Percentiles rank a stretch among this genome's conserved stretches.
Conservation (phyloP, 2,888 invertebrate genomes). For the Limnephilus lunatus region DNA sequence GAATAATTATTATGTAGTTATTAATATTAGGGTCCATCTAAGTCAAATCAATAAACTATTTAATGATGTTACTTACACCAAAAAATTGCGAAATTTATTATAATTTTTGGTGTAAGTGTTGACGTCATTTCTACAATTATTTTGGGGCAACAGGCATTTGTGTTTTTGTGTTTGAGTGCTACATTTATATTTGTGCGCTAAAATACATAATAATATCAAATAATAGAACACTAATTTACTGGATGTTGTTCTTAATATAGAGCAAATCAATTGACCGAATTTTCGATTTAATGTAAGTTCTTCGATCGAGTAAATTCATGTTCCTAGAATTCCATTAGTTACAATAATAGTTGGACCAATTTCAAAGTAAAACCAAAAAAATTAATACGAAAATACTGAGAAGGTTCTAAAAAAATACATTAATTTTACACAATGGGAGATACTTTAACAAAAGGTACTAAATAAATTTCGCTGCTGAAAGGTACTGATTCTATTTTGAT, state of each 20-base stretch:
- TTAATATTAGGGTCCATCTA: neutral
- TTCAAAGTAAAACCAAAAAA: neutral
- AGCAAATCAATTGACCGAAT: neutral
- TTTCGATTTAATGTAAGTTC: neutral
- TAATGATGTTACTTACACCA: neutral
- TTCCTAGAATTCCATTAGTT: neutral
- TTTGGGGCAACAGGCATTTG: constrained; percentile 2
- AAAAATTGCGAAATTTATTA: neutral
- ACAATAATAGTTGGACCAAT: neutral
- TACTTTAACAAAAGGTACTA: neutral
- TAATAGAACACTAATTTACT: neutral
- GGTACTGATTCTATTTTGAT: neutral
- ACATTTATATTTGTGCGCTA: neutral
- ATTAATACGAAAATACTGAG: neutral
- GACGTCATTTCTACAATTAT: neutral
- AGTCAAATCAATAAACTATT: neutral
- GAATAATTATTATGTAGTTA: neutral
- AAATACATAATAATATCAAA: neutral
- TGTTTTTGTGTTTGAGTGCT: constrained; percentile 1
- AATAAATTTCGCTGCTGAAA: neutral
- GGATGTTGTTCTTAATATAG: neutral
- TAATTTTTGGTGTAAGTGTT: neutral
- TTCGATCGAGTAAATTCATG: neutral
- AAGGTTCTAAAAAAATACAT: neutral
- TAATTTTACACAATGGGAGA: neutral